A percentile compares a stretch with the other conserved stretches of the same genome.
Evolutionary conservation across 2,113 vertebrate species (phyloP).

Genomic region (Brienomyrus brachyistius): DNA sequence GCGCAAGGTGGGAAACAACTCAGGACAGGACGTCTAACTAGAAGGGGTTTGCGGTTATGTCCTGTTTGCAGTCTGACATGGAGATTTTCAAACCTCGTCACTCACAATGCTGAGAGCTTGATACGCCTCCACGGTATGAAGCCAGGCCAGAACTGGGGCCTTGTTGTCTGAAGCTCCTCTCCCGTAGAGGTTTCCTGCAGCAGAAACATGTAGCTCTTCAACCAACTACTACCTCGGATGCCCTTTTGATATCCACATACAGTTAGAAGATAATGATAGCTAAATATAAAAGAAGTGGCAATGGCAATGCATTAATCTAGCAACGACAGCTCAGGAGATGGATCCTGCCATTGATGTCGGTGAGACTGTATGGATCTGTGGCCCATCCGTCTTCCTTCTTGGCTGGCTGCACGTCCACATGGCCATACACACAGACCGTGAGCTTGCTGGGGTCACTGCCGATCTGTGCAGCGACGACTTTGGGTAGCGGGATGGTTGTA

Average conservation of each 20-base stretch:
- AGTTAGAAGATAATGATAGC: background rate
- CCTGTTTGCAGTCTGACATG: background rate
- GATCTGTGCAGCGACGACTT: constrained; percentile 72
- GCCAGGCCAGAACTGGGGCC: constrained; percentile 70
- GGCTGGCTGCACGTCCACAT: constrained; percentile 83
- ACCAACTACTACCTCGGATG: background rate
- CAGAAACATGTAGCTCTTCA: background rate
- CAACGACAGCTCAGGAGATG: background rate
- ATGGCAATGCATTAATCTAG: background rate
- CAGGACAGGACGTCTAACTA: background rate
- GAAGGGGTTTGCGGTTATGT: background rate
- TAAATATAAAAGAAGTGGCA: background rate
- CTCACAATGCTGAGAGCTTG: constrained; percentile 57
- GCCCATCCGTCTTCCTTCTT: constrained; percentile 76
- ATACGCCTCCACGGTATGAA: constrained; percentile 67
- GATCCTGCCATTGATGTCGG: constrained; percentile 68
- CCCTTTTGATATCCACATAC: background rate
- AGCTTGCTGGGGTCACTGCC: constrained; percentile 63
- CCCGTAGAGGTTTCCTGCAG: constrained; percentile 66
- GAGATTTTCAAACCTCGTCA: background rate
- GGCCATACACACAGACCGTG: constrained; percentile 82
- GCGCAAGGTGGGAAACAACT: background rate
- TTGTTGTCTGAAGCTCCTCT: constrained; percentile 74
- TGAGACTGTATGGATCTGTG: constrained; percentile 72
- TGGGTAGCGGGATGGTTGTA: constrained; percentile 62